A percentile compares a stretch with the other conserved stretches of the same genome.
Evolutionary conservation across 2,113 vertebrate genomes (phyloP).

Genomic region (Saguinus imperator): DNA sequence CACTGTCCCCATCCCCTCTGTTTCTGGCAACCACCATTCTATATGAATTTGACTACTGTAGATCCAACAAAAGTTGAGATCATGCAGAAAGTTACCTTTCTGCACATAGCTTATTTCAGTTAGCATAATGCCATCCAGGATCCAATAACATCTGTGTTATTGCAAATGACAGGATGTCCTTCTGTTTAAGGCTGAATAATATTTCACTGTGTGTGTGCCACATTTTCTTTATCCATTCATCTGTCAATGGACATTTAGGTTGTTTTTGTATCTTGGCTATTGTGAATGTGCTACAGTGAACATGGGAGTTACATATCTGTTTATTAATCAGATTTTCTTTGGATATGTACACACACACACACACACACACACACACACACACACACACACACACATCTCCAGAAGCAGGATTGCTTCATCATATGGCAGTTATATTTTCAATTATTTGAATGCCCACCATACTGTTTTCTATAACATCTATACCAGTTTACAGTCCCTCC

Average conservation of each 20-base stretch:
- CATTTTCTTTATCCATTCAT: neutral
- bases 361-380: too few species aligned
- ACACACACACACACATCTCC: too few species aligned
- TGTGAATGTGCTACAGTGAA: neutral
- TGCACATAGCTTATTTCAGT: neutral
- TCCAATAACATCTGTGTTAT: neutral
- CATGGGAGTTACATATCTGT: neutral
- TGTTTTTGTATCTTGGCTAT: neutral
- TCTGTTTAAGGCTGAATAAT: neutral
- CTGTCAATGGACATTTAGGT: neutral
- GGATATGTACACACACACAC: neutral
- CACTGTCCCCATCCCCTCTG: too few species aligned
- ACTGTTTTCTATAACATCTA: neutral
- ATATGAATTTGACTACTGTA: neutral
- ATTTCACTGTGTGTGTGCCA: neutral
- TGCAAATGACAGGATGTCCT: neutral
- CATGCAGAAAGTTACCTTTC: neutral
- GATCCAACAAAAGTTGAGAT: neutral
- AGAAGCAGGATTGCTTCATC: neutral
- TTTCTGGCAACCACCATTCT: neutral
- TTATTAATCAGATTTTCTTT: neutral
- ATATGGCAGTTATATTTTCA: neutral
- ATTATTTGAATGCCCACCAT: neutral
- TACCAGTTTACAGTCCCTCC: neutral
- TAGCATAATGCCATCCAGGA: neutral